These are phyloP conservation scores for Rousettus madagascariensis DNA, from an alignment of 2,797 vertebrate species.

Conservation along the genomic window DNA sequence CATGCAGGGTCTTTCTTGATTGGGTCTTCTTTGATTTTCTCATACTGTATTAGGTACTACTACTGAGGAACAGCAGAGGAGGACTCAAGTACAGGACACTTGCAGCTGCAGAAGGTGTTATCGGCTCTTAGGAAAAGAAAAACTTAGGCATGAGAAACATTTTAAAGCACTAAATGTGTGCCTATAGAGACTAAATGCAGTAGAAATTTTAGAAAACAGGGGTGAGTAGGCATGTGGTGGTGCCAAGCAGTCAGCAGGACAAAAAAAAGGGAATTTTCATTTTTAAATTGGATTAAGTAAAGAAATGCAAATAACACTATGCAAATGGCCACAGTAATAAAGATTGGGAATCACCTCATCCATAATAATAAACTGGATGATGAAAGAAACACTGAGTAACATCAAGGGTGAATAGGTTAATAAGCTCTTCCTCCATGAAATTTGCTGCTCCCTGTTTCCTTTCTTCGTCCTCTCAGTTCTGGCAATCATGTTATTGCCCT, in stretches of 20 bases:
- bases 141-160: neutral
- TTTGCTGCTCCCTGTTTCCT: neutral
- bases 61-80: neutral
- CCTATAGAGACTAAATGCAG: neutral
- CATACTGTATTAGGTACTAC: neutral
- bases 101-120: neutral
- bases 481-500: neutral
- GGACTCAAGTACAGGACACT: neutral
- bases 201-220: neutral
- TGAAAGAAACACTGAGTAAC: neutral
- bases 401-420: neutral
- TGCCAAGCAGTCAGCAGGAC: neutral
- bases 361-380: neutral
- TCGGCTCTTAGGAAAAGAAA: neutral
- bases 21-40: neutral
- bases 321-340: neutral
- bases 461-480: neutral
- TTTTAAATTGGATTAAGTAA: neutral
- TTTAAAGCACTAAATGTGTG: neutral
- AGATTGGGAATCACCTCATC: neutral
- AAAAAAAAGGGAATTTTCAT: neutral
- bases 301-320: slow-evolving; percentile 1
- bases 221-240: neutral
- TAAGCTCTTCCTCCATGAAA: neutral
- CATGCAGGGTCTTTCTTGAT: neutral